Evolutionary conservation across 2,797 vertebrate species (phyloP).

Genomic region (Rousettus madagascariensis): DNA sequence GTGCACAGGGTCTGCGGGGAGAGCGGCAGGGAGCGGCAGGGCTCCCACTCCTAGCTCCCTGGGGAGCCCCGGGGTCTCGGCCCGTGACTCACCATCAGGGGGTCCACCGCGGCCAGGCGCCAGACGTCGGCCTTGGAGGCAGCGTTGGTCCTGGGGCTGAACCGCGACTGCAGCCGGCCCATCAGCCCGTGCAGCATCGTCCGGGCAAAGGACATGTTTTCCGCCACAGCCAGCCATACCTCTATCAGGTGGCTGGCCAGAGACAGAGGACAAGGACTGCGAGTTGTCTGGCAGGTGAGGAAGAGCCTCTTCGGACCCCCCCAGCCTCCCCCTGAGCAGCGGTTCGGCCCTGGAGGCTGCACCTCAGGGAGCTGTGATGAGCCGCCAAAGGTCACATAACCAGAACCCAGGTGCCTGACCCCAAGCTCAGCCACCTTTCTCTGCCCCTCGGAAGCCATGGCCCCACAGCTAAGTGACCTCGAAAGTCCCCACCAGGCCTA

Average conservation of each 20-base stretch:
- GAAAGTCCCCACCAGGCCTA: not conserved
- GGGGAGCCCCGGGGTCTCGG: rapidly evolving
- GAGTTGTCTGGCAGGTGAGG: not conserved
- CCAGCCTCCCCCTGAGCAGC: not conserved
- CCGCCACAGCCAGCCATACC: conserved; percentile 62
- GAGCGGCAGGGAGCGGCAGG: rapidly evolving
- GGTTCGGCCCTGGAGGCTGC: not conserved
- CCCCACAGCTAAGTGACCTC: not conserved
- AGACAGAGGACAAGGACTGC: not conserved
- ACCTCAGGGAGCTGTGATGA: not conserved
- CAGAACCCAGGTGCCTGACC: not conserved
- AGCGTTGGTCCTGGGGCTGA: not conserved
- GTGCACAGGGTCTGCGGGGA: conserved; percentile 60
- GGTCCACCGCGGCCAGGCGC: conserved; percentile 61
- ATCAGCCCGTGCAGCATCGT: conserved; percentile 42
- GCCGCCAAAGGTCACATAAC: rapidly evolving
- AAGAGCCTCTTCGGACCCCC: not conserved
- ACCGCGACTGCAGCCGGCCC: conserved; percentile 52
- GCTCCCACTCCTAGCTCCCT: rapidly evolving
- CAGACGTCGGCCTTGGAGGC: conserved; percentile 68
- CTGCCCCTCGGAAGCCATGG: rapidly evolving
- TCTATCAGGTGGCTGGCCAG: conserved; percentile 64
- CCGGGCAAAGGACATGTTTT: conserved; percentile 51
- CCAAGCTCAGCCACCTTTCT: rapidly evolving
- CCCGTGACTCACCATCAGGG: conserved; percentile 63